Evolutionary conservation across 2,888 invertebrate species (phyloP).

Genomic region (Chydorus sphaericus): DNA sequence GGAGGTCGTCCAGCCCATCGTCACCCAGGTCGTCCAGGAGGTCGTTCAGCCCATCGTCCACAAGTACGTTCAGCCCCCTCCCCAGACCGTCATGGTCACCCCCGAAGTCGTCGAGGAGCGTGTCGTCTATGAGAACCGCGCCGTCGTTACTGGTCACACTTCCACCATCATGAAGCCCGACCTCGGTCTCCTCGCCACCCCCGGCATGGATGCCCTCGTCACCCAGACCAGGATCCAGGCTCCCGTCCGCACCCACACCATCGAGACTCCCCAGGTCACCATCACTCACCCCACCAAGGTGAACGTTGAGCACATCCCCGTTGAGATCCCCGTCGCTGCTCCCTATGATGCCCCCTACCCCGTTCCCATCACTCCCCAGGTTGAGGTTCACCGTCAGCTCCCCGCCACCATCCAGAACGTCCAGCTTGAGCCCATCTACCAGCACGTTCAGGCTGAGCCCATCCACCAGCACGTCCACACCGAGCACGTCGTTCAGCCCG

Average conservation of each 20-base stretch:
- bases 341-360: slow-evolving; percentile 20
- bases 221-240: slow-evolving; percentile 23
- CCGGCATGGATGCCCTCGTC: slow-evolving; percentile 20
- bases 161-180: slow-evolving; percentile 22
- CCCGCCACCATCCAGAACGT: no score
- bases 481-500: no score
- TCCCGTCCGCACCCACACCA: slow-evolving; percentile 26
- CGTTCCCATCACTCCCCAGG: slow-evolving; percentile 5
- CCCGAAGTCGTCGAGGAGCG: slow-evolving; percentile 20
- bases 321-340: slow-evolving; percentile 22
- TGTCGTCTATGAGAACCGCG: slow-evolving; percentile 25
- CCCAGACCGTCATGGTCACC: slow-evolving; percentile 15
- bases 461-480: no score
- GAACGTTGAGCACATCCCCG: slow-evolving; percentile 23
- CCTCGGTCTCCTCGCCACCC: slow-evolving; percentile 1
- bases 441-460: no score
- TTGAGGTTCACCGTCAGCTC: slow-evolving; percentile 1
- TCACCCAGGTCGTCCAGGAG: slow-evolving; percentile 14
- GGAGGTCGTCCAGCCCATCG: slow-evolving; percentile 23
- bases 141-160: slow-evolving; percentile 28
- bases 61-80: slow-evolving; percentile 7
- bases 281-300: slow-evolving; percentile 26
- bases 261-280: slow-evolving; percentile 27
- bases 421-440: no score
- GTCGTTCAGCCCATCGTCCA: slow-evolving; percentile 6